Base-by-base conservation (phyloP, 2,888 invertebrate genomes). In the Geophilus truncorum region DNA sequence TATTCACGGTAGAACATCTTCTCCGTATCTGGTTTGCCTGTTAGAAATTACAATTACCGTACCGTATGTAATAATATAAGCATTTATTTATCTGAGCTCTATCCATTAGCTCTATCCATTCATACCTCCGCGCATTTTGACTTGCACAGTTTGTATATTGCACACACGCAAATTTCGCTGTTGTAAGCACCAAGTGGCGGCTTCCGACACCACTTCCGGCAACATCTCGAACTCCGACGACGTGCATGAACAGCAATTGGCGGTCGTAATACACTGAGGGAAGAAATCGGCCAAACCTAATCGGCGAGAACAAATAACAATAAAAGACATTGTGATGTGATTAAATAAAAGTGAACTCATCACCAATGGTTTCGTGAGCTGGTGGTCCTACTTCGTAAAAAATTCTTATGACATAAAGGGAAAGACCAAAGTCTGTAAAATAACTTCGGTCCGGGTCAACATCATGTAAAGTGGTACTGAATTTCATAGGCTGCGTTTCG, bases 401-500 rank as follows among this genome's bases (percentile, higher is more conserved):
- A 25, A 79, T 79, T 23, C 79, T 12, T 15, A 79, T 79, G 25
- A 79, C 79, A 51, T 45, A 79, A 9, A 79, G 51, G 25, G 79
- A 79, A 12, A 79, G 51, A 15, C 79, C 79, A 12, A 45, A 79
- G 30, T 79, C 79, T 9, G 79, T 79, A 79, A 79, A 79, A 23
- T 79, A 79, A 25, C 45, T 45, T 25, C 79, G 79, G 18, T 79
- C 79, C 18, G 79, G 79, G 18, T 79, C 79, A 12, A 79, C 79
- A 23, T 79, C 79, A 23, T 79, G 40, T 9, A 45, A 23, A 12
- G 18, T 45, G 15, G 79, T 79, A 25, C 79, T 79, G 79, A 79
- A 79, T 32, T 79, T 79, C 79, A 79, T 79, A 7, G 79, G 79
- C 45, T 79, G 79, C 23, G 79, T 79, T 79, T 79, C 79, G 45